Percentiles rank a stretch among this genome's conserved stretches.
Evolutionary conservation across 2,888 invertebrate genomes (phyloP).

Genomic region (Dugesia japonica): DNA sequence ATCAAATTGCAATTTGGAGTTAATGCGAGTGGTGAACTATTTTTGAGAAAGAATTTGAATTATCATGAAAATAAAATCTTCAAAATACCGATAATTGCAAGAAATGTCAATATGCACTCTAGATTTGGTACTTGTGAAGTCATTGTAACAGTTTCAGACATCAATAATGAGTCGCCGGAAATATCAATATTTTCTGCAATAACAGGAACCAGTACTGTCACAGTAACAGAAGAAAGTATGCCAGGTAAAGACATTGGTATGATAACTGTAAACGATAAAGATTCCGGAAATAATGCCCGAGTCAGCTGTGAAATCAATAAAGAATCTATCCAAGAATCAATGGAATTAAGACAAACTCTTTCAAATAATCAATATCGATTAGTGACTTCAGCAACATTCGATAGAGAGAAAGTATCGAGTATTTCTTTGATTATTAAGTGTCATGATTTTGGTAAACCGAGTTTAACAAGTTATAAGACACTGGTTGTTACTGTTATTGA

Average conservation of each 20-base stretch:
- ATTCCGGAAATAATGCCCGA: not conserved
- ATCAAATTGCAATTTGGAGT: not conserved
- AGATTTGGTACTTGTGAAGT: conserved; percentile 7
- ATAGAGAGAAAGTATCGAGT: not conserved
- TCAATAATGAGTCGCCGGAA: not conserved
- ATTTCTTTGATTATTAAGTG: not conserved
- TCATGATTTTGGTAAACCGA: not conserved
- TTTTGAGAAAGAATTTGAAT: not conserved
- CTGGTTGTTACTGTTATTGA: not conserved
- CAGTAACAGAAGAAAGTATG: not conserved
- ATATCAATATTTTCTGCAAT: not conserved
- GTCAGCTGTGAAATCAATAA: not conserved
- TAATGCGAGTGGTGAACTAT: not conserved
- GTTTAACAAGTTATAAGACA: not conserved
- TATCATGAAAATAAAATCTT: conserved; percentile 4
- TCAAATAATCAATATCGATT: not conserved
- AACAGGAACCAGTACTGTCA: not conserved
- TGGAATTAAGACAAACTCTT: not conserved
- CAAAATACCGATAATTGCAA: not conserved
- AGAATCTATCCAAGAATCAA: not conserved
- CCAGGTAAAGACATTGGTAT: not conserved
- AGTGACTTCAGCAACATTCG: not conserved
- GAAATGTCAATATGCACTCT: conserved; percentile 1
- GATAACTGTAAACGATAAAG: not conserved
- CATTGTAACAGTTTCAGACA: not conserved